Evolutionary conservation across 2,888 invertebrate genomes (phyloP), one percentile per base, ranked within the genome.

Genomic region (Drosophila longiperda): DNA sequence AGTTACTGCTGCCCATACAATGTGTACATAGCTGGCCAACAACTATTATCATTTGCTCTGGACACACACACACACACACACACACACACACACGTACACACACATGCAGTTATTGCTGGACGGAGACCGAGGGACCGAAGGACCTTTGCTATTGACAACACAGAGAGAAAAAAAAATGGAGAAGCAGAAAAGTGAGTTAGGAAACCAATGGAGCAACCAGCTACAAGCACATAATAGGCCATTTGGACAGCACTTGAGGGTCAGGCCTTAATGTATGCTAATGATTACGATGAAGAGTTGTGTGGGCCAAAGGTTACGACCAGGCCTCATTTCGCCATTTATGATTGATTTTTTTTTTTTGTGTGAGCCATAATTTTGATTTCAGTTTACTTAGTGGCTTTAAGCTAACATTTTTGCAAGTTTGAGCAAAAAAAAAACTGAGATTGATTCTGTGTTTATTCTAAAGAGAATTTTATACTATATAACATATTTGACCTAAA

Each of bases 231-330:
- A 85, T 85, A 85, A 85, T 82, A 80, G 85, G 82, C 85, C 76
- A 85, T 85, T 83, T 80, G 73, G 74, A 72, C 76, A 82, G 87
- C 75, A 86, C 85, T 86, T 83, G 74, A 80, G 83, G 85, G 82
- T 85, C 85, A 83, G 70, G 71, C 71, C 67, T 64, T 83, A 85
- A 85, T 86, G 78, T 86, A 85, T 86, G 85, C 87, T 86, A 86
- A 86, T 85, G 83, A 83, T 85, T 70, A 81, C 77, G 83, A 75
- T 85, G 75, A 73, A 83, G 73, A 74, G 84, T 70, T 62, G 53
- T 61, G 71, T 50, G 78, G 33, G 55, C 45, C 54, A 67, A 67
- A 78, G 70, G 74, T 63, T 71, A 62, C 23, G 52, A 59, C 60
- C 52, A 32, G 55, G 38, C 57, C 53, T 58, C 54, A 33, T 69